Evolutionary conservation across 2,797 vertebrate genomes (phyloP), one percentile per base, ranked within the genome.

Genomic region (Odontamblyopus lacepedii): DNA sequence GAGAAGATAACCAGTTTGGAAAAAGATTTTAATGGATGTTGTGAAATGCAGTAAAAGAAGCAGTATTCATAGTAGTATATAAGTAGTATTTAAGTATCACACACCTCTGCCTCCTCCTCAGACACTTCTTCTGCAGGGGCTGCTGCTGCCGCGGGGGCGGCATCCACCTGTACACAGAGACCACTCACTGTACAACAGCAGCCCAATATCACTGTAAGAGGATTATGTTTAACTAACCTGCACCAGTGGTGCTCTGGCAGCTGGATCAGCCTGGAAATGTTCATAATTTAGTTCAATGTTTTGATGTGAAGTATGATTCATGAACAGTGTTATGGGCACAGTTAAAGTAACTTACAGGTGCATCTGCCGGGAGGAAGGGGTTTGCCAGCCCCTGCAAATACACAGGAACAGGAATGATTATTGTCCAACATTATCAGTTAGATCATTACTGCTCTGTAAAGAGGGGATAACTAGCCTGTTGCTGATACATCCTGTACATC

Each of bases 401-500:
- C 5, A 81, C 2, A 77, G 67, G 16, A 16, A 35, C 64, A 6
- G 71, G 73, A 55, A 72, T 62, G 69, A 63, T 70, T 61, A 63
- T 19, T 60, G 19, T 18, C 5, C 2, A 41, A 69, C 59, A 53
- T 35, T 69, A 62, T 9, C 32, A 1, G 51, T 26, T 11, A 35
- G 7, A 50, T 50, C 0, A 27, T 63, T 65, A 9, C 29, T 57
- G 30, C 65, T 27, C 13, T 60, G 19, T 5, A 75, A 59, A 35
- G n/a, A 67, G 53, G 60, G 75, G 5, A 71, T 38, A 15, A 51
- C 79, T 84, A 29, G 93, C 93, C 92, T 93, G 91, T 84, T 93
- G 92, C 84, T 87, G 89, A 70, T 90, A 90, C 57, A 92, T 61
- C 74, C 93, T 90, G 86, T 92, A 92, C 71, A 93, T 75, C 78